These are phyloP conservation scores for Harlomillsia oculata DNA, from an alignment of 1,140 invertebrate genomes.

Conservation along the genomic window DNA sequence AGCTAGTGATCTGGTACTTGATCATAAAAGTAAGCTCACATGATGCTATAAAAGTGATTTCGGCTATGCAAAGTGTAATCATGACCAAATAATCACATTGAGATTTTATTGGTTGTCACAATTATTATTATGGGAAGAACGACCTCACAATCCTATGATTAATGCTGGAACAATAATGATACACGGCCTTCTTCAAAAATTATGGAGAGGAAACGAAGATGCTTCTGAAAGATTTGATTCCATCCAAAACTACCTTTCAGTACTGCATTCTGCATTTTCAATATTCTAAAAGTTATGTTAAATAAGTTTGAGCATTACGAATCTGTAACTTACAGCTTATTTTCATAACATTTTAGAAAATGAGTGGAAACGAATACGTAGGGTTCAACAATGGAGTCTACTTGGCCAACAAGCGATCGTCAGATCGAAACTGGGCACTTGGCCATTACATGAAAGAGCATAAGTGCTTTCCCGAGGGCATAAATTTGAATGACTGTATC, in stretches of 20 bases:
- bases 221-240: constrained; percentile 82
- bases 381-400: constrained; percentile 96
- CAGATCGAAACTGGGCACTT: constrained; percentile 91
- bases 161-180: constrained; percentile 91
- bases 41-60: no score
- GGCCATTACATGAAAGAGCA: constrained; percentile 97
- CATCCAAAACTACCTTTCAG: constrained; percentile 61
- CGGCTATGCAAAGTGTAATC: no score
- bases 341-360: constrained; percentile 47
- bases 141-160: constrained; percentile 88
- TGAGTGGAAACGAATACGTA: constrained; percentile 81
- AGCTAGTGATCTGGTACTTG: constrained; percentile 91
- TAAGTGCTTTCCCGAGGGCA: constrained; percentile 83
- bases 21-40: constrained; percentile 75
- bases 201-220: constrained; percentile 75
- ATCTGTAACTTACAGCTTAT: not conserved
- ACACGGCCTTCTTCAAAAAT: constrained; percentile 72
- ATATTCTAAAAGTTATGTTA: constrained; percentile 29
- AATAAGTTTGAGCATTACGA: not conserved
- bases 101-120: not conserved
- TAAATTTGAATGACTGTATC: constrained; percentile 80
- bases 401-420: constrained; percentile 77
- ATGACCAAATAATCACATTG: not conserved
- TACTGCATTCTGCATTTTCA: constrained; percentile 31
- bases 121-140: constrained; percentile 52